A percentile compares a stretch with the other conserved stretches of the same genome.
Evolutionary conservation across 1,140 invertebrate species (phyloP).

Genomic region (Drosophila mauritiana): DNA sequence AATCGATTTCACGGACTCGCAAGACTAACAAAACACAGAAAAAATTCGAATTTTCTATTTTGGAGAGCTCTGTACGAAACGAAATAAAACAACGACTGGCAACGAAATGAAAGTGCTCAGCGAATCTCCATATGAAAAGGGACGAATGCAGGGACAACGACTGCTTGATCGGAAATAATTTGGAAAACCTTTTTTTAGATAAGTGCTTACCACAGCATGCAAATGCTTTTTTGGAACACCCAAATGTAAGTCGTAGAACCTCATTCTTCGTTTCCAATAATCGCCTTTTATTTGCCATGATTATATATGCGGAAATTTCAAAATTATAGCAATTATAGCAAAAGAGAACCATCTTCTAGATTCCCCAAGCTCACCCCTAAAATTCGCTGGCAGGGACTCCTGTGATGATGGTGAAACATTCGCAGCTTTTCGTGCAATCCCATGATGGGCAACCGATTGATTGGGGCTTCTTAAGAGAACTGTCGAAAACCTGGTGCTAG

Average conservation of each 20-base stretch:
- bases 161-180: neutral
- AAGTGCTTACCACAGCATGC: no score
- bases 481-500: constrained; percentile 3
- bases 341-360: neutral
- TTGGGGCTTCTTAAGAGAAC: neutral
- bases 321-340: neutral
- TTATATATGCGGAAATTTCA: no score
- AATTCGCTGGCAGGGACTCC: neutral
- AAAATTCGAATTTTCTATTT: constrained; percentile 15
- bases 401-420: constrained; percentile 12
- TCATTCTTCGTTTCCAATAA: no score
- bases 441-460: constrained; percentile 25
- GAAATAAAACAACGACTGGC: constrained; percentile 35
- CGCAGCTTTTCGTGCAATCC: constrained; percentile 37
- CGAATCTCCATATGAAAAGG: neutral
- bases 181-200: neutral
- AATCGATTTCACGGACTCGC: neutral
- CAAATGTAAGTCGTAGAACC: no score
- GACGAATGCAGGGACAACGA: neutral
- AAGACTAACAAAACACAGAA: neutral
- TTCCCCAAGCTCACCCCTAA: constrained; percentile 10
- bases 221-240: no score
- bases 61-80: constrained; percentile 21
- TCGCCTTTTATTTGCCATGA: no score
- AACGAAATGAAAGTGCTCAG: neutral